These are phyloP conservation scores for Upupa epops DNA, from an alignment of 2,113 vertebrate genomes.

Conservation along the genomic window DNA sequence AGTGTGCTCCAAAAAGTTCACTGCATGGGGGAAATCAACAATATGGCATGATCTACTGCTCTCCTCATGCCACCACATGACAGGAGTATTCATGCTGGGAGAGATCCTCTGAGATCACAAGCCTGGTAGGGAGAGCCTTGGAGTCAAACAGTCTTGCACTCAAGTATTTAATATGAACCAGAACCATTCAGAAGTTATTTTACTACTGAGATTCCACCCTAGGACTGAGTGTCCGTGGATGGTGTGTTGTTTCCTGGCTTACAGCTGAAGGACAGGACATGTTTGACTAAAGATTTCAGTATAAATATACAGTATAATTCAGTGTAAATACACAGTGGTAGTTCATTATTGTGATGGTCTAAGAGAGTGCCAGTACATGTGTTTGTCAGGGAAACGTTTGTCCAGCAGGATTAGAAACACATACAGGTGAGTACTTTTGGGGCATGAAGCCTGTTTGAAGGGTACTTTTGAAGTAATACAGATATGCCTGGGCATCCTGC, in stretches of 20 bases:
- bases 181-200: neutral
- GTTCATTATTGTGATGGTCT: neutral
- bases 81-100: neutral
- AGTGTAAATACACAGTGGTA: accelerated
- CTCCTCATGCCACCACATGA: accelerated
- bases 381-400: neutral
- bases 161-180: accelerated
- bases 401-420: neutral
- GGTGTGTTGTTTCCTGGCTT: neutral
- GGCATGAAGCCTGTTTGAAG: neutral
- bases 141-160: neutral
- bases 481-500: neutral
- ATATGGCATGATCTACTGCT: neutral
- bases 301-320: neutral
- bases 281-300: neutral
- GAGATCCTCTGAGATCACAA: too few relatives aligned
- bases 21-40: accelerated
- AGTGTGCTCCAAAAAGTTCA: neutral
- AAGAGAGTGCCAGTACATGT: neutral
- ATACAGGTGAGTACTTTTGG: neutral
- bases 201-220: accelerated
- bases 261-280: accelerated
- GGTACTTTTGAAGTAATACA: neutral
- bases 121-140: neutral
- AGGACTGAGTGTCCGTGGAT: neutral